Evolutionary conservation across 2,797 vertebrate genomes (phyloP).

Genomic region (Tamandua tetradactyla): DNA sequence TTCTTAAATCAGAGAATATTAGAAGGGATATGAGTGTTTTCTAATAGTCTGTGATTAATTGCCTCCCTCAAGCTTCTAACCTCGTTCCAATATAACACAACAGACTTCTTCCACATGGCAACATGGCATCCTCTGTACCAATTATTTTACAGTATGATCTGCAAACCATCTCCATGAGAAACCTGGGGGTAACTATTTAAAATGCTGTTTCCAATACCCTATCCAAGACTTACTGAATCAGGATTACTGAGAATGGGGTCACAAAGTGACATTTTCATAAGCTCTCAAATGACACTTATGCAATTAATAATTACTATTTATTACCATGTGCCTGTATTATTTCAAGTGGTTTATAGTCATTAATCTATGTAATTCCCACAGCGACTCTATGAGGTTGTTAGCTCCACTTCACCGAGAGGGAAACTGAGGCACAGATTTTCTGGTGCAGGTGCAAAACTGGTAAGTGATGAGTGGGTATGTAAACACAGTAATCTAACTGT

Average conservation of each 20-base stretch:
- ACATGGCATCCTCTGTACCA: background rate
- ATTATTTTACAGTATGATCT: background rate
- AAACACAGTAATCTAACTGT: background rate
- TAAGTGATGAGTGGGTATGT: background rate
- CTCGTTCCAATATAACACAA: background rate
- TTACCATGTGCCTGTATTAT: background rate
- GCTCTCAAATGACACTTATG: background rate
- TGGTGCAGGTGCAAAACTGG: background rate
- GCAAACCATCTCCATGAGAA: background rate
- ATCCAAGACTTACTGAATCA: background rate
- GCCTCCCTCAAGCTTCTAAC: background rate
- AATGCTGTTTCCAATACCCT: background rate
- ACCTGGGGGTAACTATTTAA: background rate
- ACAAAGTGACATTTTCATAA: background rate
- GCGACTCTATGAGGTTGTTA: no score
- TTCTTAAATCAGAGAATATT: background rate
- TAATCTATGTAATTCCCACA: background rate
- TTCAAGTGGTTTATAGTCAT: background rate
- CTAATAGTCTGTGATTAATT: background rate
- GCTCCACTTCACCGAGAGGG: background rate
- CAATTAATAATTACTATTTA: background rate
- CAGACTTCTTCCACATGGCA: background rate
- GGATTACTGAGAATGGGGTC: background rate
- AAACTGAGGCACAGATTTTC: background rate
- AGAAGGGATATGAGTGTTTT: background rate